phyloP scores from a whole-genome alignment of 2,113 vertebrate species.

The Rhipidura dahli region DNA sequence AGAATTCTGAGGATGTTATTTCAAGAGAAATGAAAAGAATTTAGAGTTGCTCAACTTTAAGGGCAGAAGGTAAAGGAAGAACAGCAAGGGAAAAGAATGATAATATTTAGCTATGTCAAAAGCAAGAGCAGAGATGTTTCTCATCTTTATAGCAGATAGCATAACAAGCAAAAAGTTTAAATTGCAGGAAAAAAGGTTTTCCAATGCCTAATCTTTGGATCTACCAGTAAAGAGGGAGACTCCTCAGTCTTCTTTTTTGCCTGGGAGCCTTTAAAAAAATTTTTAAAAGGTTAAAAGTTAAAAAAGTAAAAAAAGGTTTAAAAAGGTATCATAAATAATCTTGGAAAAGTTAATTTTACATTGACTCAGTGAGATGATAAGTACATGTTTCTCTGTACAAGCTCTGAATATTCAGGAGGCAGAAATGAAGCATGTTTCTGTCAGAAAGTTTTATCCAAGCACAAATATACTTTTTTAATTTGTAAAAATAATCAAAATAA shows the following conservation, averaged over 20 bases:
- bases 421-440: background rate
- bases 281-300: background rate
- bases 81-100: background rate
- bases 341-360: background rate
- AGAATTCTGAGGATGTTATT: background rate
- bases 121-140: background rate
- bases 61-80: background rate
- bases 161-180: background rate
- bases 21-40: slow-evolving; percentile 10
- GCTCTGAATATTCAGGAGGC: background rate
- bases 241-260: background rate
- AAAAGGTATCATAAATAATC: background rate
- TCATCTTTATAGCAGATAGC: background rate
- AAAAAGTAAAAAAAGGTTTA: background rate
- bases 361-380: background rate
- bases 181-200: background rate
- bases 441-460: background rate
- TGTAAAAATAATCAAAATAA: background rate
- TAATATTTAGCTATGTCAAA: background rate
- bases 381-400: background rate
- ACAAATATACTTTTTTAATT: background rate
- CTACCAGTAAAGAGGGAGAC: background rate
- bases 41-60: background rate
- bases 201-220: background rate
- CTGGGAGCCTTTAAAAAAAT: background rate